phyloP scores from a whole-genome alignment of 30 jellyfish, hydroid and myxozoan genomes.

The Phacellophora camtschatica region DNA sequence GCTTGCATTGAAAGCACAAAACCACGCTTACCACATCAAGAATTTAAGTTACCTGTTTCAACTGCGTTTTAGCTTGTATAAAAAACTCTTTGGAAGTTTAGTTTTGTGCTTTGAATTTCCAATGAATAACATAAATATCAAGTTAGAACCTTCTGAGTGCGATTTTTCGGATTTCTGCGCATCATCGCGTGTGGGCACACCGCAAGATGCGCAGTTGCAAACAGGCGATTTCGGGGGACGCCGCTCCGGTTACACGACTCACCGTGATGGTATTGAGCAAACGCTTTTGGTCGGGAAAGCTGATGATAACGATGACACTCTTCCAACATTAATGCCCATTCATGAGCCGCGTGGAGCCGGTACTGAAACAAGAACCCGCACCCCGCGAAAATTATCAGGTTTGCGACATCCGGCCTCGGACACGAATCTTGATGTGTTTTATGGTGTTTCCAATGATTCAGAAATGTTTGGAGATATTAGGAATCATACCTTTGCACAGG shows the following conservation, averaged over 20 bases:
- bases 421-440: not conserved
- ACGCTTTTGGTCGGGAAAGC: not conserved
- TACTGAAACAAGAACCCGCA: not conserved
- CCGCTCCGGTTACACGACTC: not conserved
- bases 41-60: not conserved
- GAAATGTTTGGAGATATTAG: not conserved
- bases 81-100: too few relatives aligned
- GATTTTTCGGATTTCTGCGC: too few relatives aligned
- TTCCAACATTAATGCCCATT: slow-evolving; percentile 45
- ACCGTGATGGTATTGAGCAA: not conserved
- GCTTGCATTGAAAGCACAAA: not conserved
- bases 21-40: not conserved
- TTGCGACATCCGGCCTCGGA: slow-evolving; percentile 9
- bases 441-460: slow-evolving; percentile 2
- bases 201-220: not conserved
- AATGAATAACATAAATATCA: slow-evolving; percentile 21
- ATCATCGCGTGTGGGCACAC: too few relatives aligned
- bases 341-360: slow-evolving; percentile 25
- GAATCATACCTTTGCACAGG: not conserved
- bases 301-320: not conserved
- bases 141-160: slow-evolving; percentile 19
- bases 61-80: too few relatives aligned
- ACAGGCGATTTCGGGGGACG: not conserved
- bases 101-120: not conserved
- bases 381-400: not conserved